phyloP scores from a whole-genome alignment of 2,797 vertebrate species.

The Onychomys torridus region DNA sequence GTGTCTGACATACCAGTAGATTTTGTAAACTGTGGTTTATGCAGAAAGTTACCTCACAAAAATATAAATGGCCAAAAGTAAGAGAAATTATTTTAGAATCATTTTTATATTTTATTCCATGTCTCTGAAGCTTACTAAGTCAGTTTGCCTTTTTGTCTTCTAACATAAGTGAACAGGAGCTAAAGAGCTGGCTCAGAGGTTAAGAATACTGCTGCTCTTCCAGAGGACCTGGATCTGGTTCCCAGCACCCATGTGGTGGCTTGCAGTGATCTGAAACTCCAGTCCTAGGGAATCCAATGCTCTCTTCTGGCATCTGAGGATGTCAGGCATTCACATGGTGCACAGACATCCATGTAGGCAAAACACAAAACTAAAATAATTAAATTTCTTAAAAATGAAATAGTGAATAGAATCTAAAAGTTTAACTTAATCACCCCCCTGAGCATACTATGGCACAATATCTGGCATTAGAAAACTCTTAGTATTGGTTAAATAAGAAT shows the following conservation, averaged over 20 bases:
- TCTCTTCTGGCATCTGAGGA: not conserved
- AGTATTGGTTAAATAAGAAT: slow-evolving; percentile 46
- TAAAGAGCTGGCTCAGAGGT: not conserved
- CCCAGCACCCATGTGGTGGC: not conserved
- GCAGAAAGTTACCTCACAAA: slow-evolving; percentile 12
- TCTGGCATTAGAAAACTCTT: slow-evolving; percentile 52
- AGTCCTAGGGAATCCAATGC: not conserved
- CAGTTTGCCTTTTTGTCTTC: slow-evolving; percentile 33
- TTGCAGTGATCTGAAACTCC: not conserved
- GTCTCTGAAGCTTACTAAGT: not conserved
- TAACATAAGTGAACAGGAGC: not conserved
- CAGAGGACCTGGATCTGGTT: not conserved
- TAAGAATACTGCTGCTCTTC: not conserved
- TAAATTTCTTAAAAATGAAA: not conserved
- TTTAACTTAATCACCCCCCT: slow-evolving; percentile 28
- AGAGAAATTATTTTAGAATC: slow-evolving; percentile 26
- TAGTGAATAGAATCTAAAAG: not conserved
- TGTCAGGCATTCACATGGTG: not conserved
- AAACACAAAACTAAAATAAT: not conserved
- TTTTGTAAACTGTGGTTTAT: not conserved
- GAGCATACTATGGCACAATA: not conserved
- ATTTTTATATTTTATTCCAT: not conserved
- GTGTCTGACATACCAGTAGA: not conserved
- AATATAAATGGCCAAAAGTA: slow-evolving; percentile 15
- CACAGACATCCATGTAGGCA: not conserved